A percentile compares a stretch with the other conserved stretches of the same genome.
Evolutionary conservation across 2,888 invertebrate genomes (phyloP).

Genomic region (Agrochola macilenta): DNA sequence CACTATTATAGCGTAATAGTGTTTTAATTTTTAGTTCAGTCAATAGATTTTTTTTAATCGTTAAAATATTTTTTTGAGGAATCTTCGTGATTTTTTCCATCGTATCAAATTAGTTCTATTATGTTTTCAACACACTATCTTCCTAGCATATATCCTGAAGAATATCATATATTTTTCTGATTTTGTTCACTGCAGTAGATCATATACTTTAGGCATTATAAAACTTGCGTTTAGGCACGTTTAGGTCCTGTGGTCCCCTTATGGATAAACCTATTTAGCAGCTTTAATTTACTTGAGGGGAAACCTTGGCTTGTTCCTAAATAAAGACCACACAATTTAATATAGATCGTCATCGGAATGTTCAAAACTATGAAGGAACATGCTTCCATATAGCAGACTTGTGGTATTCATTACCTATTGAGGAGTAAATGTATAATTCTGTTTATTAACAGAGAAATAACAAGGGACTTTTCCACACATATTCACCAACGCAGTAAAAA

Average conservation of each 20-base stretch:
- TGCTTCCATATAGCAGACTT: not conserved
- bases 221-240: too few species aligned
- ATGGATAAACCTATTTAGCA: not conserved
- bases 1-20: too few species aligned
- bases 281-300: not conserved
- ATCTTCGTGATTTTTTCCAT: too few species aligned
- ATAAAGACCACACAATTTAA: not conserved
- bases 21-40: too few species aligned
- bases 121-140: too few species aligned
- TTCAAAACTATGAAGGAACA: not conserved
- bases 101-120: too few species aligned
- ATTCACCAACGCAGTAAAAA: not conserved
- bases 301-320: not conserved
- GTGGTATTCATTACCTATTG: not conserved
- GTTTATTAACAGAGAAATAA: not conserved
- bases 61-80: too few species aligned
- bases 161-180: too few species aligned
- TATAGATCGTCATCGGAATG: not conserved
- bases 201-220: too few species aligned
- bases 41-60: too few species aligned
- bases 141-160: too few species aligned
- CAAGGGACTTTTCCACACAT: not conserved
- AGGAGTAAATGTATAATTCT: not conserved
- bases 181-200: too few species aligned
- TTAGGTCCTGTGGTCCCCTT: not conserved